Percentiles rank a stretch among this genome's conserved stretches.
Conservation (phyloP, 2,888 invertebrate species). For the Prenolepis imparis region DNA sequence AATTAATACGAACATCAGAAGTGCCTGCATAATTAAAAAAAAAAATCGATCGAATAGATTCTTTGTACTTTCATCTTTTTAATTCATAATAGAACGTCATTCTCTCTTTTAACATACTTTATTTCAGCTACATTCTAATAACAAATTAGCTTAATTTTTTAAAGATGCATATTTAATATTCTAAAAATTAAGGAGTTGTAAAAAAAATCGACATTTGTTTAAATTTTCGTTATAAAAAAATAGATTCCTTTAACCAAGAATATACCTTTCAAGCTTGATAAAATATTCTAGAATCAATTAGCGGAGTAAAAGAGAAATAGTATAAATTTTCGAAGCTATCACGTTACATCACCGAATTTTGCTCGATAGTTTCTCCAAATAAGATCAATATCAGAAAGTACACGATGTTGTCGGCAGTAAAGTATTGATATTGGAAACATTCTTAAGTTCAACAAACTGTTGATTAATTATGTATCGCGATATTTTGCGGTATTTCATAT, state of each 20-base stretch:
- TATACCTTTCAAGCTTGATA: background rate
- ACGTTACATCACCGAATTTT: background rate
- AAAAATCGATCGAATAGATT: background rate
- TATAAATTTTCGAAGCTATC: background rate
- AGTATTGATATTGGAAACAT: background rate
- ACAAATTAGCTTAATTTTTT: background rate
- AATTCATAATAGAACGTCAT: background rate
- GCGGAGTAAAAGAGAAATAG: background rate
- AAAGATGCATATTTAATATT: background rate
- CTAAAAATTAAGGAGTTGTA: background rate
- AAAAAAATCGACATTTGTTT: background rate
- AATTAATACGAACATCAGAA: conserved; percentile 32
- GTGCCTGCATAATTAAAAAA: background rate
- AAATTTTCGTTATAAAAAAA: conserved; percentile 1
- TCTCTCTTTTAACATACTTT: conserved; percentile 6
- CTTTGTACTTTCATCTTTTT: conserved; percentile 21
- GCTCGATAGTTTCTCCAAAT: background rate
- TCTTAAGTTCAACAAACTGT: background rate
- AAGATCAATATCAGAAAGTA: background rate
- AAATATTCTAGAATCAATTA: background rate
- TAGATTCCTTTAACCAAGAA: background rate
- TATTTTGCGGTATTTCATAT: background rate
- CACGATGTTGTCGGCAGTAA: background rate
- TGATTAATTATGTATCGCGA: conserved; percentile 8
- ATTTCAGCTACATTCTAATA: background rate